phyloP scores from a whole-genome alignment of 2,113 vertebrate genomes.

The Okapia johnstoni region DNA sequence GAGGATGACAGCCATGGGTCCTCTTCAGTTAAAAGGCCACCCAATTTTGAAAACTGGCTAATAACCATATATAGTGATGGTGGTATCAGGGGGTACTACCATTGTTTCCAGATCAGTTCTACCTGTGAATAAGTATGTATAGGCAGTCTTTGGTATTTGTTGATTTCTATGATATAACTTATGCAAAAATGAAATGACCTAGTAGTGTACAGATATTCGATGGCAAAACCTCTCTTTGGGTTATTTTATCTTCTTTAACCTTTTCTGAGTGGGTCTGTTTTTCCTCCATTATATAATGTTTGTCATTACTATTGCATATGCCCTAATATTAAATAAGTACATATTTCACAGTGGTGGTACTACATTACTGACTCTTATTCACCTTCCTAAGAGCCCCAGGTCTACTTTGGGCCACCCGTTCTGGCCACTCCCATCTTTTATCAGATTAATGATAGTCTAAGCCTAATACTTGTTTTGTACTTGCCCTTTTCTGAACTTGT shows the following conservation, averaged over 20 bases:
- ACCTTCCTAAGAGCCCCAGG: background rate
- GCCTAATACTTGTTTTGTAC: slow-evolving; percentile 33
- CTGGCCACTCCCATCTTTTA: slow-evolving; percentile 11
- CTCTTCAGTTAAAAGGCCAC: background rate
- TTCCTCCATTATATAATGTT: background rate
- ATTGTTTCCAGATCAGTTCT: background rate
- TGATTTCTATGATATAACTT: background rate
- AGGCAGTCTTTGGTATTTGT: background rate
- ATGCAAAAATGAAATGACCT: background rate
- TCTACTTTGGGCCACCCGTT: background rate
- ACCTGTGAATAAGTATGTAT: background rate
- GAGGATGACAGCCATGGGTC: background rate
- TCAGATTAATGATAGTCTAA: slow-evolving; percentile 34
- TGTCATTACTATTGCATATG: background rate
- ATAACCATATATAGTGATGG: background rate
- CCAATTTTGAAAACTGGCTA: background rate
- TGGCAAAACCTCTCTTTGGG: background rate
- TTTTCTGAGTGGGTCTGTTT: background rate
- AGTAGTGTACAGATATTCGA: background rate
- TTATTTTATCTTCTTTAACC: background rate
- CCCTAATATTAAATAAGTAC: background rate
- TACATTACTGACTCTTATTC: slow-evolving; percentile 23
- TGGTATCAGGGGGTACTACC: background rate
- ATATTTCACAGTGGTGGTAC: background rate
- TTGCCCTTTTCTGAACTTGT: slow-evolving; percentile 55